phyloP scores from a whole-genome alignment of 2,113 vertebrate species.

The Cyphomyrus plagiostoma region DNA sequence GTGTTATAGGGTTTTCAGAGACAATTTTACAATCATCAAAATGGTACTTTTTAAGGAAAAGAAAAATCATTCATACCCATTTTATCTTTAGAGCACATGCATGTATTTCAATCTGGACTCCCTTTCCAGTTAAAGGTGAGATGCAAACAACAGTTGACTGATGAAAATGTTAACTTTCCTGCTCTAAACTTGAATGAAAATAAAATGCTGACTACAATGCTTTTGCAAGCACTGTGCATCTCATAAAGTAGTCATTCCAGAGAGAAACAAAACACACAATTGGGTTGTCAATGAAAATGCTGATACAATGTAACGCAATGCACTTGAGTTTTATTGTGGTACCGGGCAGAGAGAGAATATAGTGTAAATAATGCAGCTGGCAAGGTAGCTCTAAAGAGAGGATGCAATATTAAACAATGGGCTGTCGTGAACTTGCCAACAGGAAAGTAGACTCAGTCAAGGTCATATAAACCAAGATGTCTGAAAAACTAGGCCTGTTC shows the following conservation, averaged over 20 bases:
- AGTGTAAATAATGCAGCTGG: constrained; percentile 10
- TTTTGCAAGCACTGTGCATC: not conserved
- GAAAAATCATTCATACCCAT: not conserved
- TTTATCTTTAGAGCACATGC: not conserved
- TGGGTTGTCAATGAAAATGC: not conserved
- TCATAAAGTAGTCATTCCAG: not conserved
- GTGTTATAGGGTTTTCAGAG: not conserved
- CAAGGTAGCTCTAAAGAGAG: not conserved
- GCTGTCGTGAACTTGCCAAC: not conserved
- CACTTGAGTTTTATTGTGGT: not conserved
- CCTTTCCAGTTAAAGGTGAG: not conserved
- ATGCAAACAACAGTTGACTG: not conserved
- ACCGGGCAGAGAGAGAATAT: not conserved
- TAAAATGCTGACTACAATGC: not conserved
- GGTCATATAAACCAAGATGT: not conserved
- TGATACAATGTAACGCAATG: not conserved
- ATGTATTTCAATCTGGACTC: not conserved
- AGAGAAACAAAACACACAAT: not conserved
- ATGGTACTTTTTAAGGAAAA: not conserved
- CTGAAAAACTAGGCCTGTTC: not conserved
- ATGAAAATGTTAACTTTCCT: not conserved
- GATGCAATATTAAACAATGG: not conserved
- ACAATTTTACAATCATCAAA: not conserved
- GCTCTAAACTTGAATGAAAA: not conserved
- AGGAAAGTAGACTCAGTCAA: not conserved